Evolutionary conservation across 2,888 invertebrate genomes (phyloP).

Genomic region (Lithophane ornitopus): DNA sequence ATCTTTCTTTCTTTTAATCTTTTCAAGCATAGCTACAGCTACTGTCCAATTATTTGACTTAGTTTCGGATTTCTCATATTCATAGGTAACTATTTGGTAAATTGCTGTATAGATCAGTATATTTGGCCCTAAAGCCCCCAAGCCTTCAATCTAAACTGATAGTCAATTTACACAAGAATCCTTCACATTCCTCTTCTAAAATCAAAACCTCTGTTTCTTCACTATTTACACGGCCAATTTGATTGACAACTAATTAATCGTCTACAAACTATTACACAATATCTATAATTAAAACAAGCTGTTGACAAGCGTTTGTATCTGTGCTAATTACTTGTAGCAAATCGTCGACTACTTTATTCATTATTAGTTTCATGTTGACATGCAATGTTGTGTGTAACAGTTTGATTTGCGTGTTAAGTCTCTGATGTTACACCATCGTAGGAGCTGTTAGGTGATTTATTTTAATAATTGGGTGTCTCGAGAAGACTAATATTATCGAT

Average conservation of each 20-base stretch:
- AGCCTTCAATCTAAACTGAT: too few species aligned
- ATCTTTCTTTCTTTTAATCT: too few species aligned
- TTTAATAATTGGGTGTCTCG: background rate
- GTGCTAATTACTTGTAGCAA: slow-evolving; percentile 41
- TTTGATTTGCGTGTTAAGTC: slow-evolving; percentile 30
- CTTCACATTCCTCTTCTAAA: slow-evolving; percentile 11
- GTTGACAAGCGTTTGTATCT: slow-evolving; percentile 36
- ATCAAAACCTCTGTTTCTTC: background rate
- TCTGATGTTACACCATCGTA: slow-evolving; percentile 14
- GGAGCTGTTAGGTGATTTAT: background rate
- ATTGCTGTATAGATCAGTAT: background rate
- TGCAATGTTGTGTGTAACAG: slow-evolving; percentile 40
- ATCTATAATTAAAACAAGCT: slow-evolving; percentile 24
- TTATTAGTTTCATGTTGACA: slow-evolving; percentile 36
- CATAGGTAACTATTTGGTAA: background rate
- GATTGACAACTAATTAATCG: slow-evolving; percentile 16
- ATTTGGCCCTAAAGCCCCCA: too few species aligned
- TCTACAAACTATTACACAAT: slow-evolving; percentile 20
- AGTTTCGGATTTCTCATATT: background rate
- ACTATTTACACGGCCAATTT: slow-evolving; percentile 11
- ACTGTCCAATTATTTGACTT: background rate
- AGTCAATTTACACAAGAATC: background rate
- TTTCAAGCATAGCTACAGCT: background rate
- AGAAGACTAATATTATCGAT: background rate
- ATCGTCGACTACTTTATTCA: slow-evolving; percentile 19